phyloP scores from a whole-genome alignment of 2,888 invertebrate genomes.

The Xestoiulus laeticollis region DNA sequence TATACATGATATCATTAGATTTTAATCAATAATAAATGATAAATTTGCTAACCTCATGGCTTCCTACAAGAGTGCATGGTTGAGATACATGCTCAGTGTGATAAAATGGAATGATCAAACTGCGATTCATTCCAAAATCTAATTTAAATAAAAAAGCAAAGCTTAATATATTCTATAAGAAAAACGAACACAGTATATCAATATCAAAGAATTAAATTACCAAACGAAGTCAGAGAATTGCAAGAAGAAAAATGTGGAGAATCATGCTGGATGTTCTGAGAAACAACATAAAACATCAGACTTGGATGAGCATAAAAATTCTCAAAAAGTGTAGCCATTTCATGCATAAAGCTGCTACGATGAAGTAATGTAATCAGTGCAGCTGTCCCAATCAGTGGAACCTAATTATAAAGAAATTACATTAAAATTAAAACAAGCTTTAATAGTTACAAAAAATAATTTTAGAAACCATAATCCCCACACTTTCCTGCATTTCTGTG shows the following conservation, averaged over 20 bases:
- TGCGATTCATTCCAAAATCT: background rate
- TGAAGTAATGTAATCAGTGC: conserved; percentile 52
- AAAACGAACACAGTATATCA: background rate
- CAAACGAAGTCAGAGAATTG: background rate
- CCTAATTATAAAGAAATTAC: conserved; percentile 33
- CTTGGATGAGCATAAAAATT: conserved; percentile 15
- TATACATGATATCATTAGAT: no score
- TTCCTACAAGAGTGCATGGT: background rate
- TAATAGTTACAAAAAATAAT: background rate
- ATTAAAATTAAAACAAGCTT: background rate
- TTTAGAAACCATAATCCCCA: no score
- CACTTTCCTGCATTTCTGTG: conserved; percentile 23
- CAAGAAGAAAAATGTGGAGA: conserved; percentile 10
- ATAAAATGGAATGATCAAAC: background rate
- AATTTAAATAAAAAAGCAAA: no score
- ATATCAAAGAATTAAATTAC: conserved; percentile 8
- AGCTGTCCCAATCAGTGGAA: conserved; percentile 45
- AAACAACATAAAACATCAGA: background rate
- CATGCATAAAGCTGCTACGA: conserved; percentile 51
- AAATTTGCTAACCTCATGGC: background rate
- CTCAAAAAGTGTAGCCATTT: conserved; percentile 44
- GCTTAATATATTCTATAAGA: background rate
- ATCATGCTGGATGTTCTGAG: background rate
- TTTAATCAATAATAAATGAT: background rate
- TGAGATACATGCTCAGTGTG: background rate